Evolutionary conservation across 1,140 invertebrate species (phyloP).

Genomic region (Dendrolimus kikuchii): DNA sequence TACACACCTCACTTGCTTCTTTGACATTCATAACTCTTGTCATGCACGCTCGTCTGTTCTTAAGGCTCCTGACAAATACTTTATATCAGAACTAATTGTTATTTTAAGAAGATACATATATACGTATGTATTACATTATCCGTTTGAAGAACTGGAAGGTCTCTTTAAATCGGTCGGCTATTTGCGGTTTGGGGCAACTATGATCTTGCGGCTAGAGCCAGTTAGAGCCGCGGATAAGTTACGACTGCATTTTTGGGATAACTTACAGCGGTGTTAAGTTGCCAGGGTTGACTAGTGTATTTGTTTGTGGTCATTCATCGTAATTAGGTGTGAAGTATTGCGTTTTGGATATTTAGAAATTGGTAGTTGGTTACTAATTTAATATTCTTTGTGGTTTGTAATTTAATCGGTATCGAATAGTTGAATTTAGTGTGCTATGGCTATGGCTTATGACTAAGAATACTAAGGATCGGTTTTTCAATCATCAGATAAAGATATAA

Average conservation of each 20-base stretch:
- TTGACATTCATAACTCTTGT: too few species aligned
- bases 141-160: background rate
- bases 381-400: background rate
- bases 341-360: slow-evolving; percentile 14
- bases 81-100: too few species aligned
- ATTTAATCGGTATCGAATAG: too few species aligned
- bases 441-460: too few species aligned
- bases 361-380: slow-evolving; percentile 10
- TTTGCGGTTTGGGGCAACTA: slow-evolving; percentile 15
- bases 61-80: too few species aligned
- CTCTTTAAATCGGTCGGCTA: slow-evolving; percentile 6
- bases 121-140: background rate
- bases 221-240: slow-evolving; percentile 42
- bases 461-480: too few species aligned
- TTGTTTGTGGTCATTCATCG: too few species aligned
- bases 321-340: slow-evolving; percentile 20
- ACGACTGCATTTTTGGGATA: slow-evolving; percentile 54
- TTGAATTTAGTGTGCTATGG: too few species aligned
- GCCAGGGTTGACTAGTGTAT: slow-evolving; percentile 8
- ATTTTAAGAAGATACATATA: background rate
- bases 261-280: slow-evolving; percentile 26
- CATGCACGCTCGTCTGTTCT: too few species aligned
- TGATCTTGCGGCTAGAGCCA: slow-evolving; percentile 36
- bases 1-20: too few species aligned
- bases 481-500: too few species aligned